A percentile compares a stretch with the other conserved stretches of the same genome.
These are phyloP conservation scores for Zophobas morio DNA, from an alignment of 1,140 invertebrate species.

Conservation along the genomic window DNA sequence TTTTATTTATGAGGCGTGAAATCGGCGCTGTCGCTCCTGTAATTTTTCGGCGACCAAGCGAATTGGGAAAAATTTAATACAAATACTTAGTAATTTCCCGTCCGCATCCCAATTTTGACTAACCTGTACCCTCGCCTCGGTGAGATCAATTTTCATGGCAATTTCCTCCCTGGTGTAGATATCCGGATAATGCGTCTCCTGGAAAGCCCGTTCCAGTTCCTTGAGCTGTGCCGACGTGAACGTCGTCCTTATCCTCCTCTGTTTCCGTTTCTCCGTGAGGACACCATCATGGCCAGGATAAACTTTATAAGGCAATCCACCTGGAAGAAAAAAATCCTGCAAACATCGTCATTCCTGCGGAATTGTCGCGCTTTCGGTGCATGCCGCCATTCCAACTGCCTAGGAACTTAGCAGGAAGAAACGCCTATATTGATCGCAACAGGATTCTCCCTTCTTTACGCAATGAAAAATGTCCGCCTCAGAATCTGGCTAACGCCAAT, in stretches of 20 bases:
- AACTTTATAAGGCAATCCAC: constrained; percentile 89
- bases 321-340: constrained; percentile 68
- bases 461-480: constrained; percentile 63
- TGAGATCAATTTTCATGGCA: constrained; percentile 97
- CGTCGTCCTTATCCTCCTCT: constrained; percentile 94
- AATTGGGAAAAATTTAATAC: too few relatives aligned
- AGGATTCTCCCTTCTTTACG: constrained; percentile 55
- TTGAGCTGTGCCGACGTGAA: constrained; percentile 97
- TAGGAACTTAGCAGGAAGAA: constrained; percentile 54
- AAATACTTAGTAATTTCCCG: too few relatives aligned
- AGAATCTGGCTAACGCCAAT: constrained; percentile 50
- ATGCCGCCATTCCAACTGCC: constrained; percentile 53
- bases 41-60: not conserved
- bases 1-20: constrained; percentile 17
- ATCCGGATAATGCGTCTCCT: constrained; percentile 98
- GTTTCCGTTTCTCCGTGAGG: constrained; percentile 92
- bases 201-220: constrained; percentile 96
- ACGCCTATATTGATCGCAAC: constrained; percentile 62
- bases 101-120: constrained; percentile 59
- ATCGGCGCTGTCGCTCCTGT: not conserved
- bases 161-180: constrained; percentile 99
- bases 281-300: constrained; percentile 88
- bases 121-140: constrained; percentile 98
- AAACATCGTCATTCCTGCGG: not conserved
- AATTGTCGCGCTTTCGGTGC: not conserved